Percentiles rank a stretch among this genome's conserved stretches.
Conservation (phyloP, 2,113 vertebrate genomes). For the Pedionomus torquatus region DNA sequence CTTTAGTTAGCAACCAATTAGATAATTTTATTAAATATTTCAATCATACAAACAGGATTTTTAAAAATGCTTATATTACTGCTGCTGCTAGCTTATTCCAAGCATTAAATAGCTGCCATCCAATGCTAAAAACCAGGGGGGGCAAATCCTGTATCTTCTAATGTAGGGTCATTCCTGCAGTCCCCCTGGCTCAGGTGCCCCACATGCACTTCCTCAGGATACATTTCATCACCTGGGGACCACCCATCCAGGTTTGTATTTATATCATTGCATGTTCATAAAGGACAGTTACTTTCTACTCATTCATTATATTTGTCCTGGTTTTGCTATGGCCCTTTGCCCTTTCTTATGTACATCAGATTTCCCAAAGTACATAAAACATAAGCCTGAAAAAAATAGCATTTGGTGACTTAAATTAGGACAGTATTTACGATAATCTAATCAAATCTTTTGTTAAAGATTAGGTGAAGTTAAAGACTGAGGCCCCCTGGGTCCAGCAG, state of each 20-base stretch:
- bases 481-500: too few species aligned
- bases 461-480: too few species aligned
- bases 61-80: not conserved
- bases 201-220: accelerated
- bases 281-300: not conserved
- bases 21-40: not conserved
- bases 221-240: not conserved
- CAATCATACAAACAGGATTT: not conserved
- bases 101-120: not conserved
- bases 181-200: not conserved
- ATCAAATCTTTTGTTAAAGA: too few species aligned
- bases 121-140: not conserved
- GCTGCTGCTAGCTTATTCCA: not conserved
- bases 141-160: not conserved
- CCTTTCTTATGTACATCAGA: not conserved
- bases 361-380: not conserved
- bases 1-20: not conserved
- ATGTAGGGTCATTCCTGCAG: accelerated
- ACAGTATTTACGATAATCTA: not conserved
- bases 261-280: not conserved
- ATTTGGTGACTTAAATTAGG: not conserved
- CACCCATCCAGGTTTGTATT: not conserved
- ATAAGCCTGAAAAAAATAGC: not conserved
- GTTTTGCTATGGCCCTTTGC: not conserved
- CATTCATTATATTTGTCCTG: not conserved